Evolutionary conservation across 2,797 vertebrate species (phyloP), one percentile per base, ranked within the genome.

Genomic region (Harpagifer antarcticus): DNA sequence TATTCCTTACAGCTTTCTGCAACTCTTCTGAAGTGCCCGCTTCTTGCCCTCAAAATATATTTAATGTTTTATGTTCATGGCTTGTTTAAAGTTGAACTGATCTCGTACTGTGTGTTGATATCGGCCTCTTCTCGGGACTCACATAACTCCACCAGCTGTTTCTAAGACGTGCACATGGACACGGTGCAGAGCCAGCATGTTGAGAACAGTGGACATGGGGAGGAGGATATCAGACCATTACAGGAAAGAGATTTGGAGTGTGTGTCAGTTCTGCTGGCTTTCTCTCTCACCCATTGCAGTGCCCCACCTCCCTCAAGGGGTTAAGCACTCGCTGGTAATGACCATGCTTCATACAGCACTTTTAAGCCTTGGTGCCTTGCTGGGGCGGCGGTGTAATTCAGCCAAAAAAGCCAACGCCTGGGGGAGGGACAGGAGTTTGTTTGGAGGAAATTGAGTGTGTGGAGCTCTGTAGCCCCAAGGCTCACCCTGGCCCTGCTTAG

Each of bases 251-350:
- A 85, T 87, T 88, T 84, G 79, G 85, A 88, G 81, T 71, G 76
- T 69, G 74, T 74, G 85, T 89, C 66, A 50, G 66, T 66, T 76
- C 62, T 66, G 71, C 82, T 82, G 6, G 6, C 72, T 78, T 72
- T 82, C 80, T 72, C 72, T 84, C 72, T 84, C 77, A 53, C 78
- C 80, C 77, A 63, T 66, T 9, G 11, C 84, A 75, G 61, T 33
- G 40, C 68, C 72, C 43, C 68, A 44, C 72, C 56, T 37, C 84
- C 84, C 14, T 58, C 14, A 9, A 73, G 86, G 86, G 82, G 89
- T 89, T 88, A 85, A 88, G 87, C 89, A 86, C 89, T 91, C 23
- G 47, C 87, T 87, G 76, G 84, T 93, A 92, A 94, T 93, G 90
- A 90, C 91, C 82, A 64, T 84, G 84, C 86, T 85, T 89, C 89